Percentiles rank a stretch among this genome's conserved stretches.
Evolutionary conservation across 1,140 invertebrate species (phyloP).

Genomic region (Diplogasteroides magnus): DNA sequence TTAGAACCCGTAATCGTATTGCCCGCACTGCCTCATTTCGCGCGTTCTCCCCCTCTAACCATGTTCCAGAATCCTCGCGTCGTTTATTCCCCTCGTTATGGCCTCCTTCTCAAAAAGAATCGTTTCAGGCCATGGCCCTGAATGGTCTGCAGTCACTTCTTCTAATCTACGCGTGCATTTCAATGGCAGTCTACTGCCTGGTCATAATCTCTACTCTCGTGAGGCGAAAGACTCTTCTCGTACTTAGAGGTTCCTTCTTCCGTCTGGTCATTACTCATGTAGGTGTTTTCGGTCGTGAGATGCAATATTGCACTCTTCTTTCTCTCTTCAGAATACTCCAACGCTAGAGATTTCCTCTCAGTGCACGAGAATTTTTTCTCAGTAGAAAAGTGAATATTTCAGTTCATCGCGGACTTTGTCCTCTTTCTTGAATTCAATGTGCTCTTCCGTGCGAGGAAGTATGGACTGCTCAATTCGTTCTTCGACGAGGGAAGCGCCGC

Average conservation of each 20-base stretch:
- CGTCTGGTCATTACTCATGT: neutral
- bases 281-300: no score
- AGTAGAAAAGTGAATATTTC: no score
- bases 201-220: neutral
- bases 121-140: no score
- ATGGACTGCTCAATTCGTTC: constrained; percentile 5
- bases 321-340: no score
- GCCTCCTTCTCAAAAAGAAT: no score
- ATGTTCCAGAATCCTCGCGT: no score
- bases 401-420: constrained; percentile 13
- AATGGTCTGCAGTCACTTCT: neutral
- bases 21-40: no score
- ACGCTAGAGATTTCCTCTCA: neutral
- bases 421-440: constrained; percentile 15
- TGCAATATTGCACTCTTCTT: no score
- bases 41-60: no score
- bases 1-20: no score
- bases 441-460: constrained; percentile 7
- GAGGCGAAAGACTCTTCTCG: neutral
- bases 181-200: neutral
- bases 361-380: neutral
- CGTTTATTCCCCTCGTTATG: no score
- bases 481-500: neutral
- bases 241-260: neutral
- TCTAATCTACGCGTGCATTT: neutral